These are phyloP conservation scores for Hippocampus kuda DNA, from an alignment of 2,797 vertebrate genomes.

Conservation along the genomic window DNA sequence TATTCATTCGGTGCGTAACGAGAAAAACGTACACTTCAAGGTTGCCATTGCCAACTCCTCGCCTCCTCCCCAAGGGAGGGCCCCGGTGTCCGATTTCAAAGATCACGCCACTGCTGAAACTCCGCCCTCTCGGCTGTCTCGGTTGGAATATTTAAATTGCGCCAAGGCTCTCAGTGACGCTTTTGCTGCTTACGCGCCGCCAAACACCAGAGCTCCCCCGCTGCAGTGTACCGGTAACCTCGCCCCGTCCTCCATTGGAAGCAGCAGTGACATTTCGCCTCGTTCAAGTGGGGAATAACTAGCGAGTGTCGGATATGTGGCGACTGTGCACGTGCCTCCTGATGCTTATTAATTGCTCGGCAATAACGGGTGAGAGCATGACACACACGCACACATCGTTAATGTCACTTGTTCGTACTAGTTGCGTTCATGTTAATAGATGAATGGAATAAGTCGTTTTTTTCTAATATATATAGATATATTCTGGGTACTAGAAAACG, in stretches of 20 bases:
- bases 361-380: slow-evolving; percentile 46
- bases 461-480: background rate
- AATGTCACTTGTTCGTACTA: background rate
- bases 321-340: slow-evolving; percentile 37
- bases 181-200: slow-evolving; percentile 10
- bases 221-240: too few species aligned
- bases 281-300: slow-evolving; percentile 7
- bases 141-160: slow-evolving; percentile 37
- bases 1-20: background rate
- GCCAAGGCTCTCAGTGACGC: background rate
- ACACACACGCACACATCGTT: background rate
- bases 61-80: slow-evolving; percentile 40
- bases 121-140: slow-evolving; percentile 47
- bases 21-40: slow-evolving; percentile 16
- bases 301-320: background rate
- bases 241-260: background rate
- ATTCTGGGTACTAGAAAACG: background rate
- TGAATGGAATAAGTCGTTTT: background rate
- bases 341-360: slow-evolving; percentile 40
- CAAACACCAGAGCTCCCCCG: too few species aligned
- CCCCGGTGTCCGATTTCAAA: slow-evolving; percentile 40
- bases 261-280: background rate
- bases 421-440: background rate
- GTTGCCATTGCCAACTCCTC: background rate
- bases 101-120: slow-evolving; percentile 66